Evolutionary conservation across 1,140 invertebrate genomes (phyloP), one percentile per base, ranked within the genome.

Genomic region (Cardiocondyla obscurior): DNA sequence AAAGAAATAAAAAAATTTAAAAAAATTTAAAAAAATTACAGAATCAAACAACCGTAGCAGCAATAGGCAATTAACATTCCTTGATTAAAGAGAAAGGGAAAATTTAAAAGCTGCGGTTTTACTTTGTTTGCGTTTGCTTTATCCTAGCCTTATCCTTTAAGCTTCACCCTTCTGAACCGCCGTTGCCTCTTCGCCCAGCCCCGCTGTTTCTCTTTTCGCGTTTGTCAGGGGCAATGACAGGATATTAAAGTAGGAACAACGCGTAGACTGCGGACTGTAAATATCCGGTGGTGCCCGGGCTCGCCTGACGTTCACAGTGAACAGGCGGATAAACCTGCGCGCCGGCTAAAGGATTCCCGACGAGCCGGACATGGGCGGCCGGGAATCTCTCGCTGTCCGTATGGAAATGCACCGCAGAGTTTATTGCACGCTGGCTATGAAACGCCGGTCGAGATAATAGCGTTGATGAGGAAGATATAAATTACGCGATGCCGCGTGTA

Each of bases 181-280:
- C 16, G 28, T 4, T n/a, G 57, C 19, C 55, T 64, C 42, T 49
- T 65, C 30, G 55, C 60, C 30, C 19, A 51, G 51, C 74, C 74
- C 82, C 84, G 62, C 72, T 79, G 85, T 82, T 86, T 84, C 88
- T 88, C 76, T 76, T 88, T 88, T 85, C 77, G 30, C 89, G 83
- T 90, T 90, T 90, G 87, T 88, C 90, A 79, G 72, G 76, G 85
- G 84, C 88, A 91, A 91, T 91, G 90, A 90, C 90, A 91, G 90
- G 90, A 91, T 91, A 91, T 91, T 91, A 91, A 91, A 91, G 90
- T 90, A 91, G 90, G 83, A 90, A 89, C 79, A 87, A 87, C 83
- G 76, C 84, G 84, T 79, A 90, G 89, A 90, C 87, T 85, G 88
- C 88, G 90, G 90, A 91, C 90, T 90, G 90, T 90, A 91, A 91